phyloP scores from a whole-genome alignment of 2,113 vertebrate genomes.

The Ceyx cyanopectus region DNA sequence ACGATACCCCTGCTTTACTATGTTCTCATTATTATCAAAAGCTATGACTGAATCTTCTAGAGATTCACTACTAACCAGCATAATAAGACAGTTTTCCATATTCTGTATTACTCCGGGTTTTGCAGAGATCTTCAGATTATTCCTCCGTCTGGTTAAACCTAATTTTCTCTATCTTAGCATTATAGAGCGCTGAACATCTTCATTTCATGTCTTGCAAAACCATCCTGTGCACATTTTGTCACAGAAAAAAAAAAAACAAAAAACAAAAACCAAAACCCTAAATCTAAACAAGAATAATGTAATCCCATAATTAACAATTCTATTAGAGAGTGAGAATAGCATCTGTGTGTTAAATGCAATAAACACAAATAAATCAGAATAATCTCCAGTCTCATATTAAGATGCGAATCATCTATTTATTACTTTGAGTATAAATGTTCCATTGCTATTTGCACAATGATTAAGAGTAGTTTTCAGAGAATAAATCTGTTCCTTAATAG shows the following conservation, averaged over 20 bases:
- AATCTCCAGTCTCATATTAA: not conserved
- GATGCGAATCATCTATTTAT: conserved; percentile 44
- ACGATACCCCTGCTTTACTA: not conserved
- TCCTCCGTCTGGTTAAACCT: not conserved
- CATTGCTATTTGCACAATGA: conserved; percentile 55
- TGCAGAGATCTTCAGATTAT: not conserved
- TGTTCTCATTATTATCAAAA: not conserved
- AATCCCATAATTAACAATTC: conserved; percentile 27
- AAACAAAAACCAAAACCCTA: not conserved
- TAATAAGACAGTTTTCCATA: not conserved
- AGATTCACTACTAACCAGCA: not conserved
- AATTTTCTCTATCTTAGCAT: not conserved
- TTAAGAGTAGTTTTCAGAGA: conserved; percentile 53
- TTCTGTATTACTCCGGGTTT: not conserved
- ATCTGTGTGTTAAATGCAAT: not conserved
- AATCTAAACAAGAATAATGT: conserved; percentile 17
- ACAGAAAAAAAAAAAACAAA: not conserved
- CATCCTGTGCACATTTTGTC: not conserved
- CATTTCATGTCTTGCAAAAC: not conserved
- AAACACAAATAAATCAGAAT: conserved; percentile 40
- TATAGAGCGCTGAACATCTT: not conserved
- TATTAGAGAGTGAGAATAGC: not conserved
- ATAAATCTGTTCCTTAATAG: conserved; percentile 62
- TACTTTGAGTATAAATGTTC: conserved; percentile 48
- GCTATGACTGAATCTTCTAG: not conserved